These are phyloP conservation scores for Enteromius anoplus DNA, from an alignment of 2,797 vertebrate species.

Conservation along the genomic window DNA sequence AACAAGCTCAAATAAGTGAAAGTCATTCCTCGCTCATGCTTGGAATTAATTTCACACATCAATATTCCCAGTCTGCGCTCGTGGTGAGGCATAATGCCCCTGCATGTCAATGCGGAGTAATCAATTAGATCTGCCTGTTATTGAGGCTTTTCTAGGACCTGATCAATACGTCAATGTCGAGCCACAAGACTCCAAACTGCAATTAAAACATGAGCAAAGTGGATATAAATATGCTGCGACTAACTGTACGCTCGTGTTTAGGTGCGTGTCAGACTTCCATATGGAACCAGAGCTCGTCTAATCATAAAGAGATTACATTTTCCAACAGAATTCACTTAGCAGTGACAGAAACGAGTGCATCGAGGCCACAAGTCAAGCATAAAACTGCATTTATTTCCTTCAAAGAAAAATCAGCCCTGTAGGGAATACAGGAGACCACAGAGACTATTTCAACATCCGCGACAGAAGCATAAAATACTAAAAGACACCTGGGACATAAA, in stretches of 20 bases:
- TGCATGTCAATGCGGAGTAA: conserved; percentile 56
- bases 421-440: conserved; percentile 26
- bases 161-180: conserved; percentile 60
- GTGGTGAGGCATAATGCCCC: conserved; percentile 51
- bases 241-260: neutral
- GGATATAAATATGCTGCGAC: neutral
- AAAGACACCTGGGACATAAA: conserved; percentile 43
- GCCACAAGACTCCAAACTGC: conserved; percentile 45
- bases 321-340: conserved; percentile 33
- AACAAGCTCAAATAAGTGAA: conserved; percentile 48
- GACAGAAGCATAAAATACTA: conserved; percentile 18
- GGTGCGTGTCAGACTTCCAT: neutral
- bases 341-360: conserved; percentile 35
- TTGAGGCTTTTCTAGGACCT: conserved; percentile 55
- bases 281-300: neutral
- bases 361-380: conserved; percentile 20
- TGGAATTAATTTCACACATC: conserved; percentile 59
- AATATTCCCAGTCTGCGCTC: conserved; percentile 46
- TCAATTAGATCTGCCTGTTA: conserved; percentile 60
- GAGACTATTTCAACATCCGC: conserved; percentile 18
- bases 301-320: conserved; percentile 44
- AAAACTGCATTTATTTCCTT: conserved; percentile 34
- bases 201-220: conserved; percentile 55
- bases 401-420: conserved; percentile 34
- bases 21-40: conserved; percentile 51